These are phyloP conservation scores for Daphoenositta chrysoptera DNA, from an alignment of 2,113 vertebrate species.

Conservation along the genomic window DNA sequence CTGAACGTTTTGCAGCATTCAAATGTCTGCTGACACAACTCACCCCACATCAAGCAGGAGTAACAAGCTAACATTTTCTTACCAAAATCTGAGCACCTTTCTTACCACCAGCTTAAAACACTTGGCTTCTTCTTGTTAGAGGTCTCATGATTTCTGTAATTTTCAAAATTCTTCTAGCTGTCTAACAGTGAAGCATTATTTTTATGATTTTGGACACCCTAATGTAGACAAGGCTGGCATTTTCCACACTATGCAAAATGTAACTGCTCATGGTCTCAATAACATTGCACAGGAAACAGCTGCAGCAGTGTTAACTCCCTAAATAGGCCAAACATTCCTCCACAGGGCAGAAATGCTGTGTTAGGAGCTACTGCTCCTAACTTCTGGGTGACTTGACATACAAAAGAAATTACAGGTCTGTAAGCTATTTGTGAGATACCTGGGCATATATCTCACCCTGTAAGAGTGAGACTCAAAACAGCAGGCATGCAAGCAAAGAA, in stretches of 20 bases:
- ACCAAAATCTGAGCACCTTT: not conserved
- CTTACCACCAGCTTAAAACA: not conserved
- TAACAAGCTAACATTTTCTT: not conserved
- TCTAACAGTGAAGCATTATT: not conserved
- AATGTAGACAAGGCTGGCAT: not conserved
- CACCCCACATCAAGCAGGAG: not conserved
- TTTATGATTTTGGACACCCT: not conserved
- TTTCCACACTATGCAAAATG: not conserved
- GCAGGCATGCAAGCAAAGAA: not conserved
- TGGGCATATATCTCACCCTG: accelerated
- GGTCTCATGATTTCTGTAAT: not conserved
- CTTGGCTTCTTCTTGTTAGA: not conserved
- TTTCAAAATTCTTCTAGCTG: not conserved
- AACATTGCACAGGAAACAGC: not conserved
- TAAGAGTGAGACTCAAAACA: not conserved
- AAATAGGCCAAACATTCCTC: not conserved
- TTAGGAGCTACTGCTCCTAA: not conserved
- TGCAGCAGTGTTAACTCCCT: not conserved
- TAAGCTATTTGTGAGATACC: not conserved
- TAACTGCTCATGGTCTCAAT: not conserved
- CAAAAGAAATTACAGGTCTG: not conserved
- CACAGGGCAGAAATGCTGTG: not conserved
- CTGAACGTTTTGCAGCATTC: not conserved
- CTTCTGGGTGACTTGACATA: not conserved
- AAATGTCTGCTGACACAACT: not conserved